phyloP scores from a whole-genome alignment of 1,140 invertebrate species.

The Venustaconcha ellipsiformis region DNA sequence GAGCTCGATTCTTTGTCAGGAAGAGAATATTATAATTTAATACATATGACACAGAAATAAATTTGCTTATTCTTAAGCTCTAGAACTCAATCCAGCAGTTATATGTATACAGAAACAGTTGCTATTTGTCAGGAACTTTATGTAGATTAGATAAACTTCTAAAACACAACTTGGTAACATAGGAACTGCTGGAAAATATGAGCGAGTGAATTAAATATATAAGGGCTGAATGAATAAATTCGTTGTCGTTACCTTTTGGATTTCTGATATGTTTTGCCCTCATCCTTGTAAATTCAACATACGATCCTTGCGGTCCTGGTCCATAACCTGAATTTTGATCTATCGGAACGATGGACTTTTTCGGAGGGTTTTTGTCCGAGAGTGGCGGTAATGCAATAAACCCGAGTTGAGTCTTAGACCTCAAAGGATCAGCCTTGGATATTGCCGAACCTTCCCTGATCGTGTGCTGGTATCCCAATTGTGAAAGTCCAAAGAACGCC shows the following conservation, averaged over 20 bases:
- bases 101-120: too few relatives aligned
- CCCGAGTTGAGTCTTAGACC: conserved; percentile 55
- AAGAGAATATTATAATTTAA: too few relatives aligned
- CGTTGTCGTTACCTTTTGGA: conserved; percentile 50
- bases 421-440: conserved; percentile 47
- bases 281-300: conserved; percentile 59
- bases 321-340: conserved; percentile 62
- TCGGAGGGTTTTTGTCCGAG: conserved; percentile 45
- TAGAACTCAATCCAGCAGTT: too few relatives aligned
- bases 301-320: conserved; percentile 60
- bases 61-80: too few relatives aligned
- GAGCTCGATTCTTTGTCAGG: too few relatives aligned
- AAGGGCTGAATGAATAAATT: neutral
- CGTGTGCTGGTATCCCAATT: conserved; percentile 64
- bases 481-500: conserved; percentile 66
- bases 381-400: conserved; percentile 58
- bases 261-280: conserved; percentile 61
- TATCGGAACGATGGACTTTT: conserved; percentile 55
- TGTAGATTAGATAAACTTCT: too few relatives aligned
- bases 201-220: neutral
- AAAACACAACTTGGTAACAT: too few relatives aligned
- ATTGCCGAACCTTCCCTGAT: conserved; percentile 54
- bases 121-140: too few relatives aligned
- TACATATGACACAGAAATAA: too few relatives aligned
- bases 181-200: neutral